Evolutionary conservation across 1,140 invertebrate genomes (phyloP), one percentile per base, ranked within the genome.

Genomic region (Nephila pilipes): DNA sequence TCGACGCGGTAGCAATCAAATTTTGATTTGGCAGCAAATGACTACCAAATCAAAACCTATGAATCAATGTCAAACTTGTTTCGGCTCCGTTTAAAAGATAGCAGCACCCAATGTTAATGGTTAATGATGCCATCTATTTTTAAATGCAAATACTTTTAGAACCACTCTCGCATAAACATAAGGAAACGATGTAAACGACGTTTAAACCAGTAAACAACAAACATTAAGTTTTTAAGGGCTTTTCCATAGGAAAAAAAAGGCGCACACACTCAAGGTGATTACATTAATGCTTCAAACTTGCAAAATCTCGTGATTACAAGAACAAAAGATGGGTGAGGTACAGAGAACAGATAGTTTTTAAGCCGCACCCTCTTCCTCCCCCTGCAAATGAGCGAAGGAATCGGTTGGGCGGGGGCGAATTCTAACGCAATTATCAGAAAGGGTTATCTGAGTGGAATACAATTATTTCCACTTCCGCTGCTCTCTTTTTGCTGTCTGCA

Each of bases 391-490:
- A 36, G 20, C 0, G 25, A 85, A 55, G 54, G 54, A 54, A 85
- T 8, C n/a, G 18, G 29, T 22, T 22, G 29, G 57, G 25, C n/a
- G 1, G 36, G 22, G 46, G 38, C n/a, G 63, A 69, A 54, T 1
- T 69, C 10, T 88, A 88, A 88, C 46, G 10, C 63, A 69, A 36
- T 88, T 88, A 88, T 36, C 55, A 18, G 16, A 69, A 32, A 36
- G 60, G 60, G 85, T 88, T 88, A 69, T 54, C 22, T 25, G 22
- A 88, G 69, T 46, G 58, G 32, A 65, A 54, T 54, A 88, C 32
- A 88, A 69, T 88, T 88, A 54, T 54, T 58, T 46, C 10, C 32
- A 69, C 60, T 88, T 88, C 85, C 85, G 38, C 10, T 60, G 36
- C 46, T 88, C 2, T 60, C 85, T 54, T 60, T 60, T 69, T 38